Evolutionary conservation across 2,888 invertebrate genomes (phyloP).

Genomic region (Perizoma flavofasciatum): DNA sequence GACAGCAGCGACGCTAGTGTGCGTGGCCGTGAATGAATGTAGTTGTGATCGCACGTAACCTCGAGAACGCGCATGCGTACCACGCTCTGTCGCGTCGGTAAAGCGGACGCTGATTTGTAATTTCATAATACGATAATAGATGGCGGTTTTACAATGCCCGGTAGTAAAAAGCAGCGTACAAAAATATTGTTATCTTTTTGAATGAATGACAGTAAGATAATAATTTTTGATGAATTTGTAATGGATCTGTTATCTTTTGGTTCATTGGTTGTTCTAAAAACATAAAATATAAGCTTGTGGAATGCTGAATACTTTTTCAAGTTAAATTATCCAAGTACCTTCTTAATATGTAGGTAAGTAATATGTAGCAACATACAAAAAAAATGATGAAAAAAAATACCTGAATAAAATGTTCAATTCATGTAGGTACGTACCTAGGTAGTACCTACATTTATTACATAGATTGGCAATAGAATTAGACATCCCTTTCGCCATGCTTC

Average conservation of each 20-base stretch:
- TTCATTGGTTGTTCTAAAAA: background rate
- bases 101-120: slow-evolving; percentile 47
- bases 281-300: too few species aligned
- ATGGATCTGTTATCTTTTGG: background rate
- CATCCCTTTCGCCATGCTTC: too few species aligned
- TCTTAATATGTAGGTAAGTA: too few species aligned
- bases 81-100: slow-evolving; percentile 56
- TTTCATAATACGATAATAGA: slow-evolving; percentile 45
- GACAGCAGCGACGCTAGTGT: slow-evolving; percentile 59
- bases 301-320: too few species aligned
- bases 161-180: background rate
- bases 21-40: slow-evolving; percentile 58
- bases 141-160: slow-evolving; percentile 50
- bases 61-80: slow-evolving; percentile 72
- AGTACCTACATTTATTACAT: too few species aligned
- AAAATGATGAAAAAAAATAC: too few species aligned
- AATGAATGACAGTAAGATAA: background rate
- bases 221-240: background rate
- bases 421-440: too few species aligned
- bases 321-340: too few species aligned
- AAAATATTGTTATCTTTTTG: background rate
- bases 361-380: too few species aligned
- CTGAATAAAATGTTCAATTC: too few species aligned
- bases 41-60: slow-evolving; percentile 67
- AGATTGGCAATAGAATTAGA: too few species aligned